Evolutionary conservation across 2,888 invertebrate genomes (phyloP), one percentile per base, ranked within the genome.

Genomic region (Norana najaformis): DNA sequence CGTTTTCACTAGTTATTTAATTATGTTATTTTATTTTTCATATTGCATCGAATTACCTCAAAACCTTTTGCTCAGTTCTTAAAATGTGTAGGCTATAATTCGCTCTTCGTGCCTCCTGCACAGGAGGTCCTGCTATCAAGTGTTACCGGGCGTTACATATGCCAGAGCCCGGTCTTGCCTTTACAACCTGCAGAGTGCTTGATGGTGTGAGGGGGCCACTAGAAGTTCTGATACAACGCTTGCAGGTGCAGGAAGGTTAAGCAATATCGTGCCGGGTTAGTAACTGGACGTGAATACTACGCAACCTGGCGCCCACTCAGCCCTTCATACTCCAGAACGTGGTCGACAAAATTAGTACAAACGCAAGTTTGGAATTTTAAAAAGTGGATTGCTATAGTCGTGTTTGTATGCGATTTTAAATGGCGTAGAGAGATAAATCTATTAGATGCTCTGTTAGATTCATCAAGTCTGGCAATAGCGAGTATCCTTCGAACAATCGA

Each of bases 401-500:
- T n/a, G 6, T 8, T n/a, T n/a, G 6, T 13, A 1, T 69, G 13
- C n/a, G n/a, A 3, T n/a, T 69, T n/a, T 23, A 23, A 47, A 47
- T 23, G 47, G 39, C 39, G 41, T 41, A 41, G 41, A 41, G 41
- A 41, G 14, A 16, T 41, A 41, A 41, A 47, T 30, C 69, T 5
- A 13, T 69, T n/a, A n/a, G n/a, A 8, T 85, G 85, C 35, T 37
- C 4, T 36, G 3, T 35, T 36, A 85, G 85, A 85, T 85, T 85
- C 85, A 13, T 85, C 85, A 18, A 85, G 37, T 14, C 20, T 1
- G 85, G 85, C 85, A 18, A 37, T 85, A 85, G 37, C 35, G 36
- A 85, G 85, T 23, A 85, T 85, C 37, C 85, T 85, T 35, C 16
- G 36, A 85, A 85, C 36, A 8, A 85, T 85, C 85, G 85, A 85